These are phyloP conservation scores for Ailuropoda melanoleuca DNA, from an alignment of 2,113 vertebrate genomes.

Conservation along the genomic window DNA sequence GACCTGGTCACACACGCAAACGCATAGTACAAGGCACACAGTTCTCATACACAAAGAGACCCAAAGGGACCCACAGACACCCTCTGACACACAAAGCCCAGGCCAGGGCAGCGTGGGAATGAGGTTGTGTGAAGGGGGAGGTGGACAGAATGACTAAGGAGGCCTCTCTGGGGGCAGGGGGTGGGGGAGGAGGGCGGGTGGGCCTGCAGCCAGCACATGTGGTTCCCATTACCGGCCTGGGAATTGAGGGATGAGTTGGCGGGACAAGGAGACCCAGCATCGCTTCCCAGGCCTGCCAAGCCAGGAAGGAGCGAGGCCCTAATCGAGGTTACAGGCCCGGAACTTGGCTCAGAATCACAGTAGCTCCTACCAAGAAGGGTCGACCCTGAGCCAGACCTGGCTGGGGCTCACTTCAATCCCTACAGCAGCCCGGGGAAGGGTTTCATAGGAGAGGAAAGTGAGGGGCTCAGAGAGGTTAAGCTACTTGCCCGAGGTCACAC, in stretches of 20 bases:
- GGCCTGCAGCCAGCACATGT: slow-evolving; percentile 58
- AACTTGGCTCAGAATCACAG: background rate
- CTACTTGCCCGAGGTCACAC: background rate
- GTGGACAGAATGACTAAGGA: slow-evolving; percentile 50
- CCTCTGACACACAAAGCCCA: background rate
- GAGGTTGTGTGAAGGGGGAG: background rate
- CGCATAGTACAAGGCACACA: background rate
- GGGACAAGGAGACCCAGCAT: slow-evolving; percentile 56
- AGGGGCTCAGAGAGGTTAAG: background rate
- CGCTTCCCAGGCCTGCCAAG: slow-evolving; percentile 21
- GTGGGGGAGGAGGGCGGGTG: background rate
- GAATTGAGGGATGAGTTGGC: slow-evolving; percentile 69
- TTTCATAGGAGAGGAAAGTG: background rate
- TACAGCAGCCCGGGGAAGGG: background rate
- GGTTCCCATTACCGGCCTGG: slow-evolving; percentile 72
- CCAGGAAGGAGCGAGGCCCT: slow-evolving; percentile 46
- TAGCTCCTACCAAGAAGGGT: background rate
- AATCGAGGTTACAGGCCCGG: background rate
- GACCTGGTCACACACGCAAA: background rate
- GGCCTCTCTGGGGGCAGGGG: background rate
- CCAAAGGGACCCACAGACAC: background rate
- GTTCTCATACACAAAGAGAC: background rate
- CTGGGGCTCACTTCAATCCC: background rate
- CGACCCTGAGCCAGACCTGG: background rate
- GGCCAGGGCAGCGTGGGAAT: slow-evolving; percentile 55